Base-by-base conservation (phyloP, 2,797 vertebrate genomes). In the Lophotriccus pileatus region DNA sequence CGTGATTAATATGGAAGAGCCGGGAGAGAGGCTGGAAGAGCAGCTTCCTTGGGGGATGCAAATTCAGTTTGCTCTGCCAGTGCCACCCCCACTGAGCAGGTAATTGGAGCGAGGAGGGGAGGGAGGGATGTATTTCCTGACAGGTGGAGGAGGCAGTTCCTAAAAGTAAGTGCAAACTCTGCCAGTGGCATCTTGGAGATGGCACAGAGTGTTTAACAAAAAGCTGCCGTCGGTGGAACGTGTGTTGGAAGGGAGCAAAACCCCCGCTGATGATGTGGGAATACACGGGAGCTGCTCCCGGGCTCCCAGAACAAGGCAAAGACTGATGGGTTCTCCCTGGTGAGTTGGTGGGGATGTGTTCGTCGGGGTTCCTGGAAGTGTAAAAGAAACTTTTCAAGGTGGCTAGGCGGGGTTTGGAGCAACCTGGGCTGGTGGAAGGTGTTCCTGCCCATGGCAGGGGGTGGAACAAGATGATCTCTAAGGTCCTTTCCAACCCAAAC, bases 51-150 rank as follows among this genome's bases (percentile, higher is more conserved):
- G 41, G 39, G 37, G 39, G 41, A 37, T 15, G 15, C 32, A 28
- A 58, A 37, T n/a, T 44, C 44, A 9, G 0, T 43, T 56, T 28
- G 19, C 43, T 50, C 36, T 56, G 75, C 50, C 27, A 19, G 0
- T 3, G 7, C 21, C 12, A 10, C 22, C 32, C 8, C 43, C 0
- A 0, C 56, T 25, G 30, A 19, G 41, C 30, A 60, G 1, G 0
- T n/a, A 64, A 36, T 1, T 50, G 52, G 16, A 72, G 44, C 23
- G 8, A 44, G 41, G 9, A 44, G 67, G 3, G 23, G 36, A 8
- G 8, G 3, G 3, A 18, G 36, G 15, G 6, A 4, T n/a, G n/a
- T 37, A 50, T 50, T 79, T 64, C 23, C 53, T 55, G 53, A 22
- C 21, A 23, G 53, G 32, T 21, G 20, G 20, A 14, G 53, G 53